Evolutionary conservation across 1,140 invertebrate species (phyloP).

Genomic region (Eciton burchellii): DNA sequence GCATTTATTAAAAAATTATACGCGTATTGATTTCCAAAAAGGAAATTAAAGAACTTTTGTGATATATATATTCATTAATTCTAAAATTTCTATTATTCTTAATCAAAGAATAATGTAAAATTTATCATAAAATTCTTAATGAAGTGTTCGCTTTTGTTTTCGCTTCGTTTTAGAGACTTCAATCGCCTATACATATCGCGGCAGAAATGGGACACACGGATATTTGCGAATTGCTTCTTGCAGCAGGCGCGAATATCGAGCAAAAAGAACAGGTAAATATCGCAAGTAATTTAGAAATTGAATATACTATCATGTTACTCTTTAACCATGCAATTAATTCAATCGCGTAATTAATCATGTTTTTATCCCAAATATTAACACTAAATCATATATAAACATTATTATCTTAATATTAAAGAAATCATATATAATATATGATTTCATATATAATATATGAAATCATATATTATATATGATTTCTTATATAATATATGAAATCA

Average conservation of each 20-base stretch:
- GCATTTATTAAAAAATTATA: background rate
- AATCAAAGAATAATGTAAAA: background rate
- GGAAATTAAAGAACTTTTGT: slow-evolving; percentile 2
- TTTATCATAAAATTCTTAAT: background rate
- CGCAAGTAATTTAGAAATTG: background rate
- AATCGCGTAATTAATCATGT: no score
- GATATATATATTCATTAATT: background rate
- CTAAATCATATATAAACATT: slow-evolving; percentile 8
- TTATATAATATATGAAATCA: no score
- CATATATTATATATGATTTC: no score
- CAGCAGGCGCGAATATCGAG: slow-evolving; percentile 88
- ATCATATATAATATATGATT: no score
- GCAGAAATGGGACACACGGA: slow-evolving; percentile 90
- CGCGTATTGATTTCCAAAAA: background rate
- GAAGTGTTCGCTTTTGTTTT: background rate
- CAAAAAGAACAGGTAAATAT: slow-evolving; percentile 88
- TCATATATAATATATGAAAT: no score
- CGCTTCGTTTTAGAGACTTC: slow-evolving; percentile 85
- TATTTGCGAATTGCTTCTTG: slow-evolving; percentile 88
- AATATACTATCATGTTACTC: slow-evolving; percentile 20
- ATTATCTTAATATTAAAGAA: slow-evolving; percentile 2
- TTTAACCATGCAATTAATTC: slow-evolving; percentile 44
- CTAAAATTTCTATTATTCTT: background rate
- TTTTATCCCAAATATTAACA: slow-evolving; percentile 10
- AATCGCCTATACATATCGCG: slow-evolving; percentile 90